phyloP scores from a whole-genome alignment of 1,140 invertebrate genomes.

The Drosophila simulans region DNA sequence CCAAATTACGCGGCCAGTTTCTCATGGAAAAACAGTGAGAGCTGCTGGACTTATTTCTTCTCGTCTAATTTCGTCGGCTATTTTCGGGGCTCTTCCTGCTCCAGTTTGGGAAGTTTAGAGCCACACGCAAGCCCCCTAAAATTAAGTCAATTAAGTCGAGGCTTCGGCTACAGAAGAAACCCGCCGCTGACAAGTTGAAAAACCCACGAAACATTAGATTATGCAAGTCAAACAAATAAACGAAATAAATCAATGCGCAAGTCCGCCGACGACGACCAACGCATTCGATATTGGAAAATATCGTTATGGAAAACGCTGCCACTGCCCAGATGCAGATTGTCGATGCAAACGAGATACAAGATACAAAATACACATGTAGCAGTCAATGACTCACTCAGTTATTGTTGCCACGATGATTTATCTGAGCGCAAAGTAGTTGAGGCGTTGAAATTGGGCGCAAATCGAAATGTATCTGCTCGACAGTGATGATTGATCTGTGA shows the following conservation, averaged over 20 bases:
- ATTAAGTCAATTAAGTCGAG: slow-evolving; percentile 61
- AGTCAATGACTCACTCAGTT: slow-evolving; percentile 71
- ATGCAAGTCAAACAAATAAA: slow-evolving; percentile 30
- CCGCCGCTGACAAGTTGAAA: slow-evolving; percentile 36
- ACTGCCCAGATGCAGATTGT: slow-evolving; percentile 47
- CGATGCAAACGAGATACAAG: slow-evolving; percentile 57
- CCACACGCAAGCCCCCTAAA: slow-evolving; percentile 69
- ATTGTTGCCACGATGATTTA: slow-evolving; percentile 62
- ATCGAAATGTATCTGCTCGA: slow-evolving; percentile 65
- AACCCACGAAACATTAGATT: slow-evolving; percentile 22
- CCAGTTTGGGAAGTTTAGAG: slow-evolving; percentile 60
- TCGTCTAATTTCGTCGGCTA: slow-evolving; percentile 54
- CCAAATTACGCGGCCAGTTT: slow-evolving; percentile 69
- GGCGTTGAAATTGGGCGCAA: slow-evolving; percentile 82
- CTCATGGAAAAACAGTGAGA: slow-evolving; percentile 74
- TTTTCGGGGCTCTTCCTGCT: slow-evolving; percentile 65
- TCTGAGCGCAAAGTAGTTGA: slow-evolving; percentile 69
- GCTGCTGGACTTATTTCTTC: slow-evolving; percentile 20
- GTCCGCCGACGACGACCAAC: slow-evolving; percentile 45
- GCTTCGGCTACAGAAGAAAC: slow-evolving; percentile 7
- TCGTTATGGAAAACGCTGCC: slow-evolving; percentile 70
- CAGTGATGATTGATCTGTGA: slow-evolving; percentile 37
- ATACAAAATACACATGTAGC: slow-evolving; percentile 70
- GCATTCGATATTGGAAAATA: slow-evolving; percentile 72
- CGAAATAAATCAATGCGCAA: slow-evolving; percentile 49